A percentile compares a stretch with the other conserved stretches of the same genome.
These are phyloP conservation scores for Cerceris ruficornis DNA, from an alignment of 2,888 invertebrate species.

Conservation along the genomic window DNA sequence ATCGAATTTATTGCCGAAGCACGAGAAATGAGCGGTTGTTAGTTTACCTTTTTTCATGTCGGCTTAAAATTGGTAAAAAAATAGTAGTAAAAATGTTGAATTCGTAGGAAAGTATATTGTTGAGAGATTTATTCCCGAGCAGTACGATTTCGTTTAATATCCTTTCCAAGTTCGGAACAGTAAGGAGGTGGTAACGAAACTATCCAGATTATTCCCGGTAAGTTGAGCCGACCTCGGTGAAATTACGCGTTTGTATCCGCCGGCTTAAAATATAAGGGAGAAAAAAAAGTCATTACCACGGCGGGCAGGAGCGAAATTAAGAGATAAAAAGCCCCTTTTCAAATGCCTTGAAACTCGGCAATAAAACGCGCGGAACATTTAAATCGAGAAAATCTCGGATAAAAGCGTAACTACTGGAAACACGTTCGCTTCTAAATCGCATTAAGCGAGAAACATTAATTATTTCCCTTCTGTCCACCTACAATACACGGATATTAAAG, in stretches of 20 bases:
- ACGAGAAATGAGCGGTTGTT: too few relatives aligned
- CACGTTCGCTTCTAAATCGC: background rate
- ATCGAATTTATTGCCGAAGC: too few relatives aligned
- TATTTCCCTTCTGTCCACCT: background rate
- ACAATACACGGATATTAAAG: too few relatives aligned
- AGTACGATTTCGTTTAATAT: too few relatives aligned
- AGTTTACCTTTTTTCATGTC: too few relatives aligned
- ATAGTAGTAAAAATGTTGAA: too few relatives aligned
- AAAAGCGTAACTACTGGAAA: background rate
- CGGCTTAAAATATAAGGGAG: background rate
- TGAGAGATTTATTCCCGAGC: too few relatives aligned
- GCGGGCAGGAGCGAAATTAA: background rate
- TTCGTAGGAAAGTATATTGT: too few relatives aligned
- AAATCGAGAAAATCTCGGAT: background rate
- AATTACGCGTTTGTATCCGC: background rate
- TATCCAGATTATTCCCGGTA: background rate
- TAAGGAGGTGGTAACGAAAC: constrained; percentile 1
- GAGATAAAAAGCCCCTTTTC: background rate
- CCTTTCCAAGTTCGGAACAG: too few relatives aligned
- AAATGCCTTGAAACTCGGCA: background rate
- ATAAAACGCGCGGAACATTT: background rate
- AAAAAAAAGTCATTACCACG: background rate
- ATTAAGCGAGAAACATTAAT: background rate
- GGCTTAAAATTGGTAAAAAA: too few relatives aligned
- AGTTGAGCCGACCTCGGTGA: background rate